A percentile compares a stretch with the other conserved stretches of the same genome.
phyloP scores from a whole-genome alignment of 53 echinoderm and acorn worm species.

The Mesocentrotus franciscanus region DNA sequence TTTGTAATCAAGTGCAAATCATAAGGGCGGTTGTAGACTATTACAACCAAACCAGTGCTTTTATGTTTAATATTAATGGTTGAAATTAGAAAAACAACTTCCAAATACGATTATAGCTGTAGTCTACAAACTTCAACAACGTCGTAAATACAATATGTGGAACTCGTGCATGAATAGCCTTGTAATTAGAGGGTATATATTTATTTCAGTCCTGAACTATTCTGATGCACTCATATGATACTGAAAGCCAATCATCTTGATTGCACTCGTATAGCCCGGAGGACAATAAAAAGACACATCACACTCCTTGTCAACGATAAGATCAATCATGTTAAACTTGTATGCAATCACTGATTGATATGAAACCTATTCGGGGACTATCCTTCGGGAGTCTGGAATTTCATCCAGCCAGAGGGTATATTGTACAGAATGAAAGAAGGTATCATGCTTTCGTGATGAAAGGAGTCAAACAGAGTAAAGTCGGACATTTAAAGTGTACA shows the following conservation, averaged over 20 bases:
- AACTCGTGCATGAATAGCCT: too few species aligned
- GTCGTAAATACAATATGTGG: too few species aligned
- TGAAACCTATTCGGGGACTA: background rate
- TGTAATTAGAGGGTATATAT: too few species aligned
- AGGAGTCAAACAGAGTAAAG: background rate
- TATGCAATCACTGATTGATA: background rate
- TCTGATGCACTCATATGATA: too few species aligned
- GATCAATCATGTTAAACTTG: background rate
- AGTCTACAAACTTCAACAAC: too few species aligned
- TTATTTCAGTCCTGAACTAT: too few species aligned
- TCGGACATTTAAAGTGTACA: background rate
- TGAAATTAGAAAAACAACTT: too few species aligned
- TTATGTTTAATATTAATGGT: too few species aligned
- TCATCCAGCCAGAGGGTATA: background rate
- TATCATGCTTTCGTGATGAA: background rate
- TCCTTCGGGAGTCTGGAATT: background rate
- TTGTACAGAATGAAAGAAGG: background rate
- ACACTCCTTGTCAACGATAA: background rate
- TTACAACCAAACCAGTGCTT: too few species aligned
- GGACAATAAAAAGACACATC: background rate
- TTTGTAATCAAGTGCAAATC: too few species aligned
- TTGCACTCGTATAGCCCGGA: background rate
- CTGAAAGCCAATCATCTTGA: background rate
- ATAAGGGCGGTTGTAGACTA: too few species aligned
- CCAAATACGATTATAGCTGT: too few species aligned